Conservation (phyloP, 2,888 invertebrate species). For the Brachyopa scutellaris region DNA sequence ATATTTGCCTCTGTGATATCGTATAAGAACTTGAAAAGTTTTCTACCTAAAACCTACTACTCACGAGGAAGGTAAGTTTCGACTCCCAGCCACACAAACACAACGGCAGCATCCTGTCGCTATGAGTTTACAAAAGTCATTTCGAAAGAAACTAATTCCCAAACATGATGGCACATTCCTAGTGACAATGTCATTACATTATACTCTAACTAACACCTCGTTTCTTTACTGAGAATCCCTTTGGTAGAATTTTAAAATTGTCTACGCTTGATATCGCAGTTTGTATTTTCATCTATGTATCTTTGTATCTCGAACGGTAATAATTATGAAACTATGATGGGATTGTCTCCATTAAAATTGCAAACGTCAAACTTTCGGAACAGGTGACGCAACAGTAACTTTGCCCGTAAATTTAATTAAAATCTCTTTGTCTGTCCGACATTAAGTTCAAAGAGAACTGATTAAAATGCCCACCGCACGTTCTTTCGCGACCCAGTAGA, state of each 20-base stretch:
- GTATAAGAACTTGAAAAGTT: conserved; percentile 81
- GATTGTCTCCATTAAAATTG: conserved; percentile 59
- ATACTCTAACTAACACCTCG: not conserved
- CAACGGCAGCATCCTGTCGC: conserved; percentile 49
- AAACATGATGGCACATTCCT: conserved; percentile 74
- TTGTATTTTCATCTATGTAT: too few relatives aligned
- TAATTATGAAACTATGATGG: conserved; percentile 46
- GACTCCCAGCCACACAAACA: conserved; percentile 15
- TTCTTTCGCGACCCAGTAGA: conserved; percentile 7
- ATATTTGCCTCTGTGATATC: conserved; percentile 81
- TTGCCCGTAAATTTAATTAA: conserved; percentile 62
- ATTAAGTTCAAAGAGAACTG: conserved; percentile 44
- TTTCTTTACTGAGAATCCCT: not conserved
- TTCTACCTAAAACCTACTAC: conserved; percentile 81
- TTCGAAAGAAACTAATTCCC: conserved; percentile 70
- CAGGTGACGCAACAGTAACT: conserved; percentile 6
- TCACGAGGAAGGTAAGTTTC: conserved; percentile 80
- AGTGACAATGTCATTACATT: conserved; percentile 28
- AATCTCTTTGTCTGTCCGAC: conserved; percentile 43
- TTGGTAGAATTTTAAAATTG: conserved; percentile 3
- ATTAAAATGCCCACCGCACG: conserved; percentile 39
- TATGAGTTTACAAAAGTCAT: conserved; percentile 46
- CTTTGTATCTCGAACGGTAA: too few relatives aligned
- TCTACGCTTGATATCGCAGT: too few relatives aligned
- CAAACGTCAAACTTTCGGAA: conserved; percentile 35